phyloP scores from a whole-genome alignment of 1,140 invertebrate species.

The Bombyx mori region DNA sequence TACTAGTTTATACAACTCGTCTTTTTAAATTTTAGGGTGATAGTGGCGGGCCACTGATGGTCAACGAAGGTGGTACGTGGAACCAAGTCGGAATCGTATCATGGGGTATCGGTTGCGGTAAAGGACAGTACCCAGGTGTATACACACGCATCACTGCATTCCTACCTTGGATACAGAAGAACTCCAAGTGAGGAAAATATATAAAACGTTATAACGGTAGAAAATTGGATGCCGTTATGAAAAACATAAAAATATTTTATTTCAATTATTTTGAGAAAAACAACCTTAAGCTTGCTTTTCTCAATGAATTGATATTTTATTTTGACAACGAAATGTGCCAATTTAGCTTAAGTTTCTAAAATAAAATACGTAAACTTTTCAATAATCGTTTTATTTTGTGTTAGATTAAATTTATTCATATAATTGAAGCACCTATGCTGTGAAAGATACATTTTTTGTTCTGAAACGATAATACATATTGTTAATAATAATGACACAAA shows the following conservation, averaged over 20 bases:
- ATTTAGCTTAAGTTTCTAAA: slow-evolving; percentile 22
- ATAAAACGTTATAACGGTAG: not conserved
- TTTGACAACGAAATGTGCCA: slow-evolving; percentile 21
- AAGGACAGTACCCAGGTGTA: slow-evolving; percentile 91
- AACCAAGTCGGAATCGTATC: slow-evolving; percentile 91
- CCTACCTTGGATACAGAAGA: slow-evolving; percentile 68
- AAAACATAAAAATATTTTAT: slow-evolving; percentile 12
- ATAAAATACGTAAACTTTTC: slow-evolving; percentile 14
- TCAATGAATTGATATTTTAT: slow-evolving; percentile 46
- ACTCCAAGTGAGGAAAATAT: slow-evolving; percentile 20
- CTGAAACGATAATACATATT: too few species aligned
- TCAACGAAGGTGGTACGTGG: slow-evolving; percentile 82
- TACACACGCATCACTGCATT: slow-evolving; percentile 81
- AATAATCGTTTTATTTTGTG: slow-evolving; percentile 2
- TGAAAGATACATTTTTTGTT: too few species aligned
- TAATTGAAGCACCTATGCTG: too few species aligned
- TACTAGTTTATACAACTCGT: too few species aligned
- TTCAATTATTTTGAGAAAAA: slow-evolving; percentile 63
- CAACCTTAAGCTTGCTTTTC: slow-evolving; percentile 52
- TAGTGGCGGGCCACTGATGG: slow-evolving; percentile 91
- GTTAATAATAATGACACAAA: too few species aligned
- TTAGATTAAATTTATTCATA: not conserved
- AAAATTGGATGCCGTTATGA: not conserved
- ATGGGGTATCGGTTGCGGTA: slow-evolving; percentile 94
- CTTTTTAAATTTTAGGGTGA: slow-evolving; percentile 78